These are phyloP conservation scores for Bradypus variegatus DNA, from an alignment of 2,797 vertebrate genomes.

Conservation along the genomic window DNA sequence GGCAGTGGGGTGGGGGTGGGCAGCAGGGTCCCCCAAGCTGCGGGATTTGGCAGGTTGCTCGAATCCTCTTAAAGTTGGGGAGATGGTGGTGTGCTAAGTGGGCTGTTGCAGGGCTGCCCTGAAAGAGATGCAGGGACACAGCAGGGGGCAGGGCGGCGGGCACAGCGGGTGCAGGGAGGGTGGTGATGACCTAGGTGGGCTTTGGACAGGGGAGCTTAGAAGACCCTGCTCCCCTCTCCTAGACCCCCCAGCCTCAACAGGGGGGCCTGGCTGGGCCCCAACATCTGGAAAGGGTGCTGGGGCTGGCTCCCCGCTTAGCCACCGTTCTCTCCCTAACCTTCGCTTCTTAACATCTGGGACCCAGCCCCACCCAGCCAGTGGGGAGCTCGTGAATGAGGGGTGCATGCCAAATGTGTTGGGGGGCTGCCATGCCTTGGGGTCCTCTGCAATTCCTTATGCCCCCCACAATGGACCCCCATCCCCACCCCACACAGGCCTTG, in stretches of 20 bases:
- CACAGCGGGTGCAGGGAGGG: neutral
- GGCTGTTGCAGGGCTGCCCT: neutral
- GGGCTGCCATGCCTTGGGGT: neutral
- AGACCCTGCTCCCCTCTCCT: neutral
- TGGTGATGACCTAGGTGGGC: neutral
- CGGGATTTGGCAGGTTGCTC: neutral
- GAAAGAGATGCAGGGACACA: neutral
- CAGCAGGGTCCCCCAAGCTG: too few species aligned
- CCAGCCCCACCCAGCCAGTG: neutral
- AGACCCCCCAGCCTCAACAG: neutral
- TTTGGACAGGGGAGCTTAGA: neutral
- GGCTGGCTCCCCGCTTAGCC: neutral
- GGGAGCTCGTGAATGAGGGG: neutral
- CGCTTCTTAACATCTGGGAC: neutral
- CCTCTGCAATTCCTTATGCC: neutral
- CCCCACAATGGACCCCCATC: too few species aligned
- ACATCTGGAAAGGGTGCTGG: neutral
- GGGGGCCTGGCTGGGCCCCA: neutral
- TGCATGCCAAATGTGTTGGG: neutral
- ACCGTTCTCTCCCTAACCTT: accelerated
- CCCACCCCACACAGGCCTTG: neutral
- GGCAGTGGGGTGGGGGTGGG: too few species aligned
- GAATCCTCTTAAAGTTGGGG: neutral
- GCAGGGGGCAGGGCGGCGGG: accelerated
- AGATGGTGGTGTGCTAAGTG: neutral